These are phyloP conservation scores for Thera britannica DNA, from an alignment of 2,888 invertebrate species.

Conservation along the genomic window DNA sequence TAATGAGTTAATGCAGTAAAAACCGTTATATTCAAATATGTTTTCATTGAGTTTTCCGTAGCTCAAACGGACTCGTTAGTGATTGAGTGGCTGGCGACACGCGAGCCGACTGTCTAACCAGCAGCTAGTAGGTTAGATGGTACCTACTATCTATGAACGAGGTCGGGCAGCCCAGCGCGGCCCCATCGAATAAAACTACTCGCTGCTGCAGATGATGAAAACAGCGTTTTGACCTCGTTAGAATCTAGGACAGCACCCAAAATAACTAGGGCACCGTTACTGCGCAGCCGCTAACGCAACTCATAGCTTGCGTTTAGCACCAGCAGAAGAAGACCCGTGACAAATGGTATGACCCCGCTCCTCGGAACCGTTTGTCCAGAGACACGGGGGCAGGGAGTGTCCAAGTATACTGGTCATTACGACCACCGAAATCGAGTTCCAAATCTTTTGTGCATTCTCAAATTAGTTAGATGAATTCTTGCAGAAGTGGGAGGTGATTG, in stretches of 20 bases:
- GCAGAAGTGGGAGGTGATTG: constrained; percentile 18
- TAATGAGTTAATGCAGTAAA: neutral
- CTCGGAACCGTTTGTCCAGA: constrained; percentile 1
- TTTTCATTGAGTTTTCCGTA: constrained; percentile 2
- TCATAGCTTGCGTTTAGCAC: constrained; percentile 58
- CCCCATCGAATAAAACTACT: constrained; percentile 74
- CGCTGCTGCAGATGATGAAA: constrained; percentile 72
- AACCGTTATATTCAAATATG: constrained; percentile 6
- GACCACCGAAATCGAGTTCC: constrained; percentile 70
- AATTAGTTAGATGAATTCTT: constrained; percentile 29
- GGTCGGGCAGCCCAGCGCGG: constrained; percentile 71
- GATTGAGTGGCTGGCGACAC: constrained; percentile 48
- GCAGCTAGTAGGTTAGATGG: constrained; percentile 47
- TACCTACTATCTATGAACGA: constrained; percentile 51
- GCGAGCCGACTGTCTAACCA: constrained; percentile 51
- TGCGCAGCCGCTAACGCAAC: constrained; percentile 76
- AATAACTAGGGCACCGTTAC: constrained; percentile 82
- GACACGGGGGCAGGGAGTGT: constrained; percentile 43
- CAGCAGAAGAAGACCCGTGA: constrained; percentile 51
- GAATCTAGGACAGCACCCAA: constrained; percentile 79
- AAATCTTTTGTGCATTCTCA: constrained; percentile 55
- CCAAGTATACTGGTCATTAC: constrained; percentile 47
- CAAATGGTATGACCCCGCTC: constrained; percentile 35
- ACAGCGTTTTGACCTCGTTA: constrained; percentile 77
- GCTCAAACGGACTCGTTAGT: constrained; percentile 16